Evolutionary conservation across 92 coral and sea anemone species (phyloP).

Genomic region (Blastomussa wellsi): DNA sequence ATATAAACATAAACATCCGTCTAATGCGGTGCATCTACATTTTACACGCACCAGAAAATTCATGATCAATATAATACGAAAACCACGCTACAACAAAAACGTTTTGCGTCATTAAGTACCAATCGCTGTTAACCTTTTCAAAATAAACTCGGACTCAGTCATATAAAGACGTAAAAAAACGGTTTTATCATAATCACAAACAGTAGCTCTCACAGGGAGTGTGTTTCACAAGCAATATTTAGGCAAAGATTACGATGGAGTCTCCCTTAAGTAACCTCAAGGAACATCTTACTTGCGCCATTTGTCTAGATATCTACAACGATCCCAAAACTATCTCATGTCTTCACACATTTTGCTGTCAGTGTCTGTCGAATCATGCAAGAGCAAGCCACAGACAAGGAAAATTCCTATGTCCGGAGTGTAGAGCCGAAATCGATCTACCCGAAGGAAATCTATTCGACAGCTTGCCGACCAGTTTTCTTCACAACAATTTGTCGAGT

Average conservation of each 20-base stretch:
- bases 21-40: neutral
- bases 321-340: constrained; percentile 24
- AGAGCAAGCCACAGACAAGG: constrained; percentile 2
- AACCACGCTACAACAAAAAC: neutral
- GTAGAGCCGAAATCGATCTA: neutral
- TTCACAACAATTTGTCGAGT: neutral
- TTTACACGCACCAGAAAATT: neutral
- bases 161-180: neutral
- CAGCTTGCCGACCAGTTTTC: constrained; percentile 13
- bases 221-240: neutral
- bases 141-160: neutral
- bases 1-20: neutral
- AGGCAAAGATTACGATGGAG: neutral
- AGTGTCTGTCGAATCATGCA: constrained; percentile 31
- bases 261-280: neutral
- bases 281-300: constrained; percentile 14
- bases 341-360: constrained; percentile 45
- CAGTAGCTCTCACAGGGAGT: neutral
- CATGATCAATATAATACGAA: neutral
- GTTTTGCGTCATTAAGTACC: neutral
- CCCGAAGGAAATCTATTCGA: constrained; percentile 9
- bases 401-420: constrained; percentile 6
- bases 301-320: constrained; percentile 32
- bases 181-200: neutral
- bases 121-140: neutral